These are phyloP conservation scores for Sitophilus oryzae DNA, from an alignment of 1,140 invertebrate genomes.

Conservation along the genomic window DNA sequence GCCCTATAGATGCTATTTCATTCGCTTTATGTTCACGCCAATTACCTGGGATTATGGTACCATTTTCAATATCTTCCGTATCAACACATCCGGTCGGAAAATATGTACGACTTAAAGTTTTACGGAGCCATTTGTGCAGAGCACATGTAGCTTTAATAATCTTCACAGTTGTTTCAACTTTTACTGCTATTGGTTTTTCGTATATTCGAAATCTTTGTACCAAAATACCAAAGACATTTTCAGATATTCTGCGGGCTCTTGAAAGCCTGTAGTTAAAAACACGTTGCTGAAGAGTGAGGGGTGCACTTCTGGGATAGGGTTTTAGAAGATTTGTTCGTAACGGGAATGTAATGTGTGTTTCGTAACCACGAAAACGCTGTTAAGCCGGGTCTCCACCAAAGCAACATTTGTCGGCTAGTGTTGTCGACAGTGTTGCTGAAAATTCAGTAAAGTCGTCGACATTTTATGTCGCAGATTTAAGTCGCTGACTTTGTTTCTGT, in stretches of 20 bases:
- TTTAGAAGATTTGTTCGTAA: slow-evolving; percentile 14
- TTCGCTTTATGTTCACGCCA: neutral
- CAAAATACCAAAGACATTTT: too few species aligned
- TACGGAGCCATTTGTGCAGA: slow-evolving; percentile 15
- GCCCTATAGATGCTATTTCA: neutral
- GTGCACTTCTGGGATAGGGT: slow-evolving; percentile 4
- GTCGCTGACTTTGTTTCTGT: too few species aligned
- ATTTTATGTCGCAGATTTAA: too few species aligned
- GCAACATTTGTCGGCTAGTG: too few species aligned
- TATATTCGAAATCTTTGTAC: too few species aligned
- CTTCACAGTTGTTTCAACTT: too few species aligned
- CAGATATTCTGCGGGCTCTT: slow-evolving; percentile 34
- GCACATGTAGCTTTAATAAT: too few species aligned
- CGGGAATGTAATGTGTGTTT: slow-evolving; percentile 14
- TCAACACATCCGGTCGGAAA: slow-evolving; percentile 1
- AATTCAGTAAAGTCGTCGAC: too few species aligned
- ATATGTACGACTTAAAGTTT: slow-evolving; percentile 6
- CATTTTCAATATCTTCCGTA: neutral
- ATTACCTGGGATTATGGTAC: neutral
- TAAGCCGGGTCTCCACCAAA: too few species aligned
- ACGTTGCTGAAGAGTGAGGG: slow-evolving; percentile 36
- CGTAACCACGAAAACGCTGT: slow-evolving; percentile 36
- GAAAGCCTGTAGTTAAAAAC: slow-evolving; percentile 46
- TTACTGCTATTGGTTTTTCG: too few species aligned
- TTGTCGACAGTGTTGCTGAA: too few species aligned